phyloP scores from a whole-genome alignment of 2,888 invertebrate species.

The Suillia variegata region DNA sequence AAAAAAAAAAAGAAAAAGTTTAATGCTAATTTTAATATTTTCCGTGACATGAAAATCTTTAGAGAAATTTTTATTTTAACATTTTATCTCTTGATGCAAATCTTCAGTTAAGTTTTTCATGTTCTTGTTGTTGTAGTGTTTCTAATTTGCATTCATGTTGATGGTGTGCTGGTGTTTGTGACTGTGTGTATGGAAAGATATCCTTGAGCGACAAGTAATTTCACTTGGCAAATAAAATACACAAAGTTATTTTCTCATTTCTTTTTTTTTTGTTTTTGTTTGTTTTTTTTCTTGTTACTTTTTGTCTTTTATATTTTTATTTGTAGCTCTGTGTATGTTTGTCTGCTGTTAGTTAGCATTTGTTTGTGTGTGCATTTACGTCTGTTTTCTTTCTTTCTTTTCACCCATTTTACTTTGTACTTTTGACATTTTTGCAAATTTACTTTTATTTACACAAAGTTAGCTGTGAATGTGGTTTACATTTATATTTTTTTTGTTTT shows the following conservation, averaged over 20 bases:
- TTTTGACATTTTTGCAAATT: not conserved
- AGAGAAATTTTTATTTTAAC: slow-evolving; percentile 17
- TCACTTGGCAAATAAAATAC: slow-evolving; percentile 55
- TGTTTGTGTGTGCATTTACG: slow-evolving; percentile 36
- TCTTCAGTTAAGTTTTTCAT: not conserved
- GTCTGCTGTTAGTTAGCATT: slow-evolving; percentile 37
- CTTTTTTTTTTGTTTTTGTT: slow-evolving; percentile 22
- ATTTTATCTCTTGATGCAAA: slow-evolving; percentile 11
- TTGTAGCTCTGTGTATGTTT: slow-evolving; percentile 32
- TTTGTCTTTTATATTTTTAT: slow-evolving; percentile 25
- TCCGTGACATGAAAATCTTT: slow-evolving; percentile 52
- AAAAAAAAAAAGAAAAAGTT: too few relatives aligned
- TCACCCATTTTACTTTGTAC: slow-evolving; percentile 2
- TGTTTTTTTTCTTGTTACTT: slow-evolving; percentile 23
- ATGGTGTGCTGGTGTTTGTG: slow-evolving; percentile 1
- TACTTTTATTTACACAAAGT: slow-evolving; percentile 3
- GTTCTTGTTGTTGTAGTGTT: slow-evolving; percentile 1
- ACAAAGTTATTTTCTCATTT: slow-evolving; percentile 46
- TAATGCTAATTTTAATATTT: slow-evolving; percentile 59
- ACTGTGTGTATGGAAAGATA: slow-evolving; percentile 19
- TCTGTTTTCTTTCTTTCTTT: slow-evolving; percentile 7
- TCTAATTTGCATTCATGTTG: slow-evolving; percentile 19
- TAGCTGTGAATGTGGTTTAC: not conserved
- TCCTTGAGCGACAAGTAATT: slow-evolving; percentile 54
- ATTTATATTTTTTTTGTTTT: not conserved